Evolutionary conservation across 2,797 vertebrate genomes (phyloP).

Genomic region (Ceryle rudis): DNA sequence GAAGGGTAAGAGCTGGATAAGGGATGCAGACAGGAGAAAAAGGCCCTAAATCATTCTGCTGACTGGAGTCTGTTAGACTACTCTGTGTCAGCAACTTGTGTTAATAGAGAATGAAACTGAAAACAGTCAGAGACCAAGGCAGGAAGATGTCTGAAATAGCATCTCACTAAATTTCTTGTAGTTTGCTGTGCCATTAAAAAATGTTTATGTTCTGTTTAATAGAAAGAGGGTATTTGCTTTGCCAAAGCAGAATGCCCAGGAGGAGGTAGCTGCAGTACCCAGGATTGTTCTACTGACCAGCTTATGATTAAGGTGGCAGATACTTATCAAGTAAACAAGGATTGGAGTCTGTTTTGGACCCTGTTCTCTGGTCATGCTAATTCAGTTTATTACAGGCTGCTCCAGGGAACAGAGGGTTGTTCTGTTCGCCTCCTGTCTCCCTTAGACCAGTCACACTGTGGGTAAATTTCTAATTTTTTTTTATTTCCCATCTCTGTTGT

Average conservation of each 20-base stretch:
- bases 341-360: not conserved
- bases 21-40: not conserved
- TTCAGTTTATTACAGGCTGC: not conserved
- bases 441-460: fast-evolving
- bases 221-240: not conserved
- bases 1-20: not conserved
- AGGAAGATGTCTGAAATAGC: not conserved
- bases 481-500: not conserved
- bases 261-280: not conserved
- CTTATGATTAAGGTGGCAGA: not conserved
- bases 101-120: not conserved
- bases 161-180: not conserved
- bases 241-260: not conserved
- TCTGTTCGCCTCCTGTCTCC: not conserved
- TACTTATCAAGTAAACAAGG: not conserved
- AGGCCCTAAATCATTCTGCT: not conserved
- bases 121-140: not conserved
- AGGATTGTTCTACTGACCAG: not conserved
- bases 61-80: not conserved
- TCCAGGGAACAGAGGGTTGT: not conserved
- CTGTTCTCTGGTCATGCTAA: not conserved
- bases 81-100: not conserved
- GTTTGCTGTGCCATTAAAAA: not conserved
- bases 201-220: not conserved
- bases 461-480: not conserved